Evolutionary conservation across 2,888 invertebrate species (phyloP).

Genomic region (Amiota minor): DNA sequence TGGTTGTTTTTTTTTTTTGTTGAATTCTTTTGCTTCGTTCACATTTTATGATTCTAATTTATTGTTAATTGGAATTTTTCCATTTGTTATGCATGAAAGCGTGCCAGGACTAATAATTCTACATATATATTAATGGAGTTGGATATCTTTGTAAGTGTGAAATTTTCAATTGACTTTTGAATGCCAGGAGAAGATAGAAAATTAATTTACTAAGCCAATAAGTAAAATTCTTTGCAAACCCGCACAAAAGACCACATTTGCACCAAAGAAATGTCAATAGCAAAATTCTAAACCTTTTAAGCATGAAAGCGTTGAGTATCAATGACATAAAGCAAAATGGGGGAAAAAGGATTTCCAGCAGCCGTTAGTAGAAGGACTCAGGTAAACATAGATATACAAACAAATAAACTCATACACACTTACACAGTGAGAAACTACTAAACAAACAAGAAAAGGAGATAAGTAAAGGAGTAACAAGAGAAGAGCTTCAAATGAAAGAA

Average conservation of each 20-base stretch:
- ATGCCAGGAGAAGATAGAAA: neutral
- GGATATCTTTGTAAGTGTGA: too few species aligned
- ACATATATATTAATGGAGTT: neutral
- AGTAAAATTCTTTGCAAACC: slow-evolving; percentile 23
- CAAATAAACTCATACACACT: neutral
- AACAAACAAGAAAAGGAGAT: neutral
- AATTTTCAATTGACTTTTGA: too few species aligned
- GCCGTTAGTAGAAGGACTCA: too few species aligned
- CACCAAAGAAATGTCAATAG: slow-evolving; percentile 15
- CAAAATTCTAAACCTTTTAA: neutral
- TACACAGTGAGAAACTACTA: slow-evolving; percentile 9
- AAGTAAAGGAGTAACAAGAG: neutral
- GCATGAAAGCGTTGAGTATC: too few species aligned
- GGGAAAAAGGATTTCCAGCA: too few species aligned
- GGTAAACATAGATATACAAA: slow-evolving; percentile 7
- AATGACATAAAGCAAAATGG: too few species aligned
- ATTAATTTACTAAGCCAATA: slow-evolving; percentile 24
- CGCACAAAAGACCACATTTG: slow-evolving; percentile 10
- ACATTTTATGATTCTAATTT: slow-evolving; percentile 44
- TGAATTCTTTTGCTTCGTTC: neutral
- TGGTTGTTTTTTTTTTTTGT: neutral
- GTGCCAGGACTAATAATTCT: slow-evolving; percentile 19
- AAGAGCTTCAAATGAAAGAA: neutral
- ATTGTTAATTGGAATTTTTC: slow-evolving; percentile 26
- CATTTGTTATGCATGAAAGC: slow-evolving; percentile 4